Percentiles rank a stretch among this genome's conserved stretches.
Evolutionary conservation across 2,113 vertebrate genomes (phyloP).

Genomic region (Dromiciops gliroides): DNA sequence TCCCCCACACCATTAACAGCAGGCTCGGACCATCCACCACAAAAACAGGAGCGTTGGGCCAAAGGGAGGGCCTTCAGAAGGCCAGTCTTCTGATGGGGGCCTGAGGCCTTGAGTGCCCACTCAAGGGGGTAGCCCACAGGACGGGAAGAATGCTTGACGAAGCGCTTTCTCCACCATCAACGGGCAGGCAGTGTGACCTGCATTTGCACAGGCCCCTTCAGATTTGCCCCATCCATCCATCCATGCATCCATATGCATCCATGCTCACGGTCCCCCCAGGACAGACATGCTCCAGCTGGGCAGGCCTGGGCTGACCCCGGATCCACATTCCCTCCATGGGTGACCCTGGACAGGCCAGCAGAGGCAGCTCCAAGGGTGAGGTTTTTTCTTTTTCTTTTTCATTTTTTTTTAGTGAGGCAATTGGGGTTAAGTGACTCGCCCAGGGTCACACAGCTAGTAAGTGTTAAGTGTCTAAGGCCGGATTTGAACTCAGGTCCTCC

Average conservation of each 20-base stretch:
- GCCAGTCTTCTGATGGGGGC: background rate
- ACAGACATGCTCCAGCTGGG: background rate
- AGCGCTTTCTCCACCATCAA: no score
- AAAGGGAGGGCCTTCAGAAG: background rate
- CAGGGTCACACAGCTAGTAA: no score
- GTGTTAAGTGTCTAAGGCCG: no score
- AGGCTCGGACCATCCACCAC: background rate
- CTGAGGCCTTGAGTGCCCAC: background rate
- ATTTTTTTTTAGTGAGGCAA: no score
- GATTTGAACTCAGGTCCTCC: no score
- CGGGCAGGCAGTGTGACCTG: no score
- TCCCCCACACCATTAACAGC: background rate
- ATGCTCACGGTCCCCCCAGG: background rate
- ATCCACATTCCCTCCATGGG: background rate
- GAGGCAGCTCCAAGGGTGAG: no score
- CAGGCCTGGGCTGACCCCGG: background rate
- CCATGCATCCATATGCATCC: no score
- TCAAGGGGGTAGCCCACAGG: no score
- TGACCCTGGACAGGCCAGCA: background rate
- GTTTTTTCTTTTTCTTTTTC: no score
- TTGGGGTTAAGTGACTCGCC: no score
- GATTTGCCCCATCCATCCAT: background rate
- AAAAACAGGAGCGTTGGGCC: fast-evolving
- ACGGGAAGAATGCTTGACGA: background rate
- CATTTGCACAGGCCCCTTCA: no score